Evolutionary conservation across 2,797 vertebrate species (phyloP).

Genomic region (Rhinatrema bivittatum): DNA sequence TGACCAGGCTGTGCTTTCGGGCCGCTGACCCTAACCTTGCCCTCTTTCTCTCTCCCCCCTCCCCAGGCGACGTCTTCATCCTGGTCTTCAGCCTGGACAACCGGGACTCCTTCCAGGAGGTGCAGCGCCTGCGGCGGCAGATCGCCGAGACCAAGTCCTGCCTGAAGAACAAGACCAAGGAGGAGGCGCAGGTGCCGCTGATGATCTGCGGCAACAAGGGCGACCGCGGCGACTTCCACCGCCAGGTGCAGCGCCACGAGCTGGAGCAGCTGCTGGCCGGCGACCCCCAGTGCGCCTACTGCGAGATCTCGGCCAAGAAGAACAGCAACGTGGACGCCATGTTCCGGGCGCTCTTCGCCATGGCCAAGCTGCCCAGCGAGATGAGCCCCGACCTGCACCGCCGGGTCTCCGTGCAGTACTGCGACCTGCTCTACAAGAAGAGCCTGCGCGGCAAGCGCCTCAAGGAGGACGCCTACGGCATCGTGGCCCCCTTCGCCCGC

Average conservation of each 20-base stretch:
- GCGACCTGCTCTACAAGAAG: conserved; percentile 83
- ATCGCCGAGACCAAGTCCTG: conserved; percentile 94
- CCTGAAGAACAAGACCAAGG: conserved; percentile 90
- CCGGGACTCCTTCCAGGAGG: conserved; percentile 91
- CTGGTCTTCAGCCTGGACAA: conserved; percentile 94
- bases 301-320: conserved; percentile 91
- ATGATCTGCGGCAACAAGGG: conserved; percentile 96
- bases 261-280: conserved; percentile 79
- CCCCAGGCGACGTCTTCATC: conserved; percentile 86
- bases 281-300: conserved; percentile 83
- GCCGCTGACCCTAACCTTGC: too few species aligned
- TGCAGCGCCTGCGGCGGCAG: conserved; percentile 86
- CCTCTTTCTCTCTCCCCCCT: background rate
- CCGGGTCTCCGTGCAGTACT: conserved; percentile 86
- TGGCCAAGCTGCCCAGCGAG: conserved; percentile 90
- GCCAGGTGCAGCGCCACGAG: conserved; percentile 80
- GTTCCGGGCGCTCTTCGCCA: conserved; percentile 85
- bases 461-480: conserved; percentile 81
- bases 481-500: conserved; percentile 88
- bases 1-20: too few species aligned
- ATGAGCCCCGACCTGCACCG: conserved; percentile 96
- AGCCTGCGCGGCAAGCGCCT: conserved; percentile 75
- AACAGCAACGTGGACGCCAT: conserved; percentile 92
- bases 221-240: conserved; percentile 80
- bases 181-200: conserved; percentile 83